Base-by-base conservation (phyloP, 2,797 vertebrate species). In the Pseudopleuronectes americanus region DNA sequence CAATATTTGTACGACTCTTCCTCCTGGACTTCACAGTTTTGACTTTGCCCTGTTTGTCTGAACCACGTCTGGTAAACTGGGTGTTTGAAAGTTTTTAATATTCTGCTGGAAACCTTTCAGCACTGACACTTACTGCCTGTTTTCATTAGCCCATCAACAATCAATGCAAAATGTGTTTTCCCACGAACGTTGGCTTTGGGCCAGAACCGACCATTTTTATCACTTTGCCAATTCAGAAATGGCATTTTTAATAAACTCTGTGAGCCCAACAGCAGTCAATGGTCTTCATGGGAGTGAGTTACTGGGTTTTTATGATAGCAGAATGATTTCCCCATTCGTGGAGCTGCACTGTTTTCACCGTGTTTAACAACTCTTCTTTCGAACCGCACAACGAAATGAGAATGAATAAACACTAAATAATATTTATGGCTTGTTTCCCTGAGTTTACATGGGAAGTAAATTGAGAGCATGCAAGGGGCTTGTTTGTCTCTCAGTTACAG, bases 201-300 rank as follows among this genome's bases (percentile, higher is more conserved):
- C 56, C 45, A 49, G 9, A 59, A 43, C 1, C 2, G n/a, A 0
- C 14, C 21, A 3, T 45, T 49, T 77, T 26, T 14, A 33, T 22
- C 14, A 23, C 7, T 47, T 38, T 26, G 22, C 54, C 45, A 47
- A 41, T 68, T 48, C 41, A 56, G 53, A 68, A 74, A 57, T 31
- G 33, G 17, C 33, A 48, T 59, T 36, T 59, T 76, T 49, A 63
- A 76, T 55, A 64, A 80, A 68, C 48, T 58, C 53, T 8, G 24
- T 6, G 14, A 57, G 45, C 14, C 31, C 28, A 61, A 53, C 51
- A 43, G 28, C 24, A 63, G 41, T 38, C 49, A 13, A 0, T 41
- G n/a, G 8, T 54, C 47, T 38, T 38, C 19, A 60, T 59, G 8
- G 28, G 12, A 61, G 53, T 52, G 57, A 75, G 10, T 69, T 45